Evolutionary conservation across 2,797 vertebrate species (phyloP).

Genomic region (Enteromius paludinosus): DNA sequence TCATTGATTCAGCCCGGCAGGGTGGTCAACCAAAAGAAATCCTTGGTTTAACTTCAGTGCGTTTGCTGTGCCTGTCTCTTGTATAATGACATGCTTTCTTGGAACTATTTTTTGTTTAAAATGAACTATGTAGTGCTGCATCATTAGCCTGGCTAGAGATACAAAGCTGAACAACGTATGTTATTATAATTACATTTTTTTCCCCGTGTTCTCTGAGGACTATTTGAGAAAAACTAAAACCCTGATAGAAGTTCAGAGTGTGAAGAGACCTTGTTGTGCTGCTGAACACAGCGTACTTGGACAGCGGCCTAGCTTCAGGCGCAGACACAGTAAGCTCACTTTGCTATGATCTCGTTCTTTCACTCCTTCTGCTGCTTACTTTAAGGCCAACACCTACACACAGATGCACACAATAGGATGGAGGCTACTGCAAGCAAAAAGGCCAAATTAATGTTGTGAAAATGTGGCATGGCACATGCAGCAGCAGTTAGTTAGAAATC

Average conservation of each 20-base stretch:
- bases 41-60: slow-evolving; percentile 39
- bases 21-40: slow-evolving; percentile 50
- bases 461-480: slow-evolving; percentile 58
- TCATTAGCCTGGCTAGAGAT: slow-evolving; percentile 4
- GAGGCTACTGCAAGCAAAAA: slow-evolving; percentile 21
- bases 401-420: neutral
- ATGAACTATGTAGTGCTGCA: neutral
- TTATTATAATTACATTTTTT: neutral
- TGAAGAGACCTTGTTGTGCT: slow-evolving; percentile 35
- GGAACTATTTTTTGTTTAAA: slow-evolving; percentile 10
- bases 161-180: slow-evolving; percentile 3
- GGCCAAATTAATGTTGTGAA: slow-evolving; percentile 56
- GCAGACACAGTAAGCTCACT: neutral
- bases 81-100: slow-evolving; percentile 10
- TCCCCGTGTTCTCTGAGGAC: neutral
- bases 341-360: slow-evolving; percentile 21
- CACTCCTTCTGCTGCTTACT: slow-evolving; percentile 16
- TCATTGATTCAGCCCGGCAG: slow-evolving; percentile 58
- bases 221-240: neutral
- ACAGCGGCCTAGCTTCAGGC: slow-evolving; percentile 23
- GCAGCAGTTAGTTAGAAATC: slow-evolving; percentile 56
- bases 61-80: slow-evolving; percentile 4
- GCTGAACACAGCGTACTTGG: slow-evolving; percentile 34
- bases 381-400: slow-evolving; percentile 15
- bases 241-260: neutral